Conservation (phyloP, 2,797 vertebrate species). For the Cetoscarus ocellatus region DNA sequence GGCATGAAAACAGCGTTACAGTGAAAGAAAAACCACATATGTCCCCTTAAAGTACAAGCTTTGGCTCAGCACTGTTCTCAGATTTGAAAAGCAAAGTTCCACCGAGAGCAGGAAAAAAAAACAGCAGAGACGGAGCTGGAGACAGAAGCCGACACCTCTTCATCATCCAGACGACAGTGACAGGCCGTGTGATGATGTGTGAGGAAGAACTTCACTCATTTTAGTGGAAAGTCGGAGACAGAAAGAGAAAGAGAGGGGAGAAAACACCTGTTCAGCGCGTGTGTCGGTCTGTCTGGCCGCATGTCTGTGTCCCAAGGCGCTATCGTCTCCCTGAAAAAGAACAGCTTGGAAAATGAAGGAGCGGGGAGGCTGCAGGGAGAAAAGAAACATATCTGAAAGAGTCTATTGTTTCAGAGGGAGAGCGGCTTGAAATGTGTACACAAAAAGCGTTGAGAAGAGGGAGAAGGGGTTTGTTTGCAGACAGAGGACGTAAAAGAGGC, state of each 20-base stretch:
- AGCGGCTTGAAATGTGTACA: conserved; percentile 44
- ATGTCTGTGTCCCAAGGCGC: conserved; percentile 44
- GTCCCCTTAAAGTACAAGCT: too few species aligned
- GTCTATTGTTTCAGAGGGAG: conserved; percentile 42
- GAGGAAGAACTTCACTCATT: conserved; percentile 49
- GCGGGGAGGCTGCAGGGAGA: conserved; percentile 9
- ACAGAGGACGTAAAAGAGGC: conserved; percentile 24
- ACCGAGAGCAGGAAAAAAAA: conserved; percentile 48
- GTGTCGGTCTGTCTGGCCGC: conserved; percentile 33
- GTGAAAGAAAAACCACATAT: too few species aligned
- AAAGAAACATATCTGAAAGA: conserved; percentile 30
- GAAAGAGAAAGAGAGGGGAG: conserved; percentile 3
- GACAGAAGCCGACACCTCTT: conserved; percentile 49
- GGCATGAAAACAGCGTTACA: too few species aligned
- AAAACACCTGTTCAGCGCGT: conserved; percentile 31
- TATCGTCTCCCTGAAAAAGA: conserved; percentile 57
- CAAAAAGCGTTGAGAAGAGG: conserved; percentile 28
- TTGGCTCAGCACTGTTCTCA: neutral
- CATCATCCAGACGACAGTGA: conserved; percentile 44
- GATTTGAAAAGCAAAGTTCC: conserved; percentile 47
- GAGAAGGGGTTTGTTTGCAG: neutral
- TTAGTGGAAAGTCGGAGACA: conserved; percentile 28
- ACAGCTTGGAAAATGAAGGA: conserved; percentile 57
- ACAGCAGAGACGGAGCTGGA: conserved; percentile 41
- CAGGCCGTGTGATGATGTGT: conserved; percentile 49